Evolutionary conservation across 2,797 vertebrate genomes (phyloP).

Genomic region (Brotogeris chrysoptera): DNA sequence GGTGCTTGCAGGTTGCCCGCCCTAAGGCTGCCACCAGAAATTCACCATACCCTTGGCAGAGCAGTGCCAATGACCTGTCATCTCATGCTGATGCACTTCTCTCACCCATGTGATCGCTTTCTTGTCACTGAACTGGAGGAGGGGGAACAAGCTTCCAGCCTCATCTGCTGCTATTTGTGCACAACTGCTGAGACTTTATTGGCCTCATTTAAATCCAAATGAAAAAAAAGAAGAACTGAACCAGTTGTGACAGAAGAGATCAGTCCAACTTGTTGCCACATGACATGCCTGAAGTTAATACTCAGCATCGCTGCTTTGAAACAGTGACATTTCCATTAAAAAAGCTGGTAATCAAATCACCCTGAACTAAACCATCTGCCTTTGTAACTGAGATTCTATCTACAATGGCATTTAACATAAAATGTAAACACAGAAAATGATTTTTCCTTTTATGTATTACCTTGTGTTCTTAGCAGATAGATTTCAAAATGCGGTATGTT

Average conservation of each 20-base stretch:
- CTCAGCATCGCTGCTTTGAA: constrained; percentile 30
- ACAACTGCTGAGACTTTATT: background rate
- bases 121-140: background rate
- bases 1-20: background rate
- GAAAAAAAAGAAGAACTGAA: background rate
- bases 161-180: background rate
- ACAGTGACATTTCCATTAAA: constrained; percentile 48
- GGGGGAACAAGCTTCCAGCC: background rate
- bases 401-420: constrained; percentile 38
- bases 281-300: constrained; percentile 28
- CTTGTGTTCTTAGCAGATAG: constrained; percentile 49
- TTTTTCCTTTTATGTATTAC: constrained; percentile 34
- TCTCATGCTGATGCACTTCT: background rate
- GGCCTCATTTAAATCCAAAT: background rate
- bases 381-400: constrained; percentile 54
- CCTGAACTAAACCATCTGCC: background rate
- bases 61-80: background rate
- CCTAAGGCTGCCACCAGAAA: background rate
- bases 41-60: background rate
- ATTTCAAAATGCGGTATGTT: constrained; percentile 36
- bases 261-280: constrained; percentile 17
- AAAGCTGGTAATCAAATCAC: constrained; percentile 35
- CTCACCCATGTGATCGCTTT: background rate
- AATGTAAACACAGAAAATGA: constrained; percentile 48
- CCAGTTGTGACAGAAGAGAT: background rate